Conservation (phyloP, 2,888 invertebrate species). For the Sceliomorpha sp. region DNA sequence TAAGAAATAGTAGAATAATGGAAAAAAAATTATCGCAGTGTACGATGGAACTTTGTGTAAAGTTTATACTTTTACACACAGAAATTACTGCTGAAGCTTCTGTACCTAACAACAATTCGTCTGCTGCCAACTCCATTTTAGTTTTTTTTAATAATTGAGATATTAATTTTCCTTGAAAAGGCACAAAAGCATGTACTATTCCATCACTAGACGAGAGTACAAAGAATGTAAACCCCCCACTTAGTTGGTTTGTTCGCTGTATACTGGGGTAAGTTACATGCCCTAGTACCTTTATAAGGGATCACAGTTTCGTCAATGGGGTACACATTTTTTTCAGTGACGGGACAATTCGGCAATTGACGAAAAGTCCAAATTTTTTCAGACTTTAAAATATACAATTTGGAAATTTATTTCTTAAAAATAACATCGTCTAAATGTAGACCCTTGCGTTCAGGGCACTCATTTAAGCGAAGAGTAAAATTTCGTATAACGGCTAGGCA, state of each 20-base stretch:
- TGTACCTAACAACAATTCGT: constrained; percentile 1
- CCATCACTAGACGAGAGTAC: constrained; percentile 7
- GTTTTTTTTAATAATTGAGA: constrained; percentile 6
- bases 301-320: constrained; percentile 16
- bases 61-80: constrained; percentile 4
- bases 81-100: too few species aligned
- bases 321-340: not conserved
- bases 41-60: not conserved
- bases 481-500: too few species aligned
- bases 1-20: not conserved
- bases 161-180: constrained; percentile 5
- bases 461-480: too few species aligned
- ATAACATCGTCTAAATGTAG: too few species aligned
- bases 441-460: too few species aligned
- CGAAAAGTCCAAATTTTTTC: too few species aligned
- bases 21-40: constrained; percentile 10
- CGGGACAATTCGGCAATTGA: too few species aligned
- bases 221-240: constrained; percentile 18
- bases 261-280: constrained; percentile 12
- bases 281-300: constrained; percentile 3
- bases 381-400: too few species aligned
- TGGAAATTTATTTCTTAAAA: too few species aligned
- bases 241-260: constrained; percentile 6
- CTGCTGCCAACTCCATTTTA: constrained; percentile 6
- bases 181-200: constrained; percentile 7